Evolutionary conservation across 2,888 invertebrate species (phyloP).

Genomic region (Cataglyphis livida): DNA sequence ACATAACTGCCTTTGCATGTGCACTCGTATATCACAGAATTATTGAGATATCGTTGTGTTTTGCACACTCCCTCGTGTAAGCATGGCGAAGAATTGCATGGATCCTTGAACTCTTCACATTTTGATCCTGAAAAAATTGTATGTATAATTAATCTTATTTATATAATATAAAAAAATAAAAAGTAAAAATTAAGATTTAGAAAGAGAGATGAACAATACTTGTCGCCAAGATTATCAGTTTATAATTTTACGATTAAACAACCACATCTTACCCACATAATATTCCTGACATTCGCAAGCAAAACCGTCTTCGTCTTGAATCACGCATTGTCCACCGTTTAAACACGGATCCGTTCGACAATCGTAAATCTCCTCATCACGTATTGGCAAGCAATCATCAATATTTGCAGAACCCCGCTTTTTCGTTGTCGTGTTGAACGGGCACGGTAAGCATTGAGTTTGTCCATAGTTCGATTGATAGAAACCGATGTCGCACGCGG

Average conservation of each 20-base stretch:
- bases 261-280: constrained; percentile 85
- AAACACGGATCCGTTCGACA: constrained; percentile 86
- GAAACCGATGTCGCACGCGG: constrained; percentile 85
- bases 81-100: constrained; percentile 87
- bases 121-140: constrained; percentile 85
- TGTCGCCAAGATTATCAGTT: background rate
- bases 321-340: constrained; percentile 85
- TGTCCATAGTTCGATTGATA: constrained; percentile 88
- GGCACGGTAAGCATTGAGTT: constrained; percentile 87
- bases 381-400: constrained; percentile 86
- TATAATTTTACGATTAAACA: background rate
- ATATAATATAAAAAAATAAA: background rate
- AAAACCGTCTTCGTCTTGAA: constrained; percentile 77
- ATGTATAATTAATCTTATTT: background rate
- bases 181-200: background rate
- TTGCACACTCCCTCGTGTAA: constrained; percentile 87
- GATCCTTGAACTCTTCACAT: constrained; percentile 86
- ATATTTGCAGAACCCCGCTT: constrained; percentile 83
- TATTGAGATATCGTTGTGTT: constrained; percentile 71
- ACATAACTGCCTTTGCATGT: constrained; percentile 86
- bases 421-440: constrained; percentile 86
- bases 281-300: constrained; percentile 86
- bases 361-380: constrained; percentile 85
- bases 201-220: background rate
- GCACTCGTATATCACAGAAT: constrained; percentile 84